Conservation (phyloP, 1,140 invertebrate genomes). For the Drosophila hydei region DNA sequence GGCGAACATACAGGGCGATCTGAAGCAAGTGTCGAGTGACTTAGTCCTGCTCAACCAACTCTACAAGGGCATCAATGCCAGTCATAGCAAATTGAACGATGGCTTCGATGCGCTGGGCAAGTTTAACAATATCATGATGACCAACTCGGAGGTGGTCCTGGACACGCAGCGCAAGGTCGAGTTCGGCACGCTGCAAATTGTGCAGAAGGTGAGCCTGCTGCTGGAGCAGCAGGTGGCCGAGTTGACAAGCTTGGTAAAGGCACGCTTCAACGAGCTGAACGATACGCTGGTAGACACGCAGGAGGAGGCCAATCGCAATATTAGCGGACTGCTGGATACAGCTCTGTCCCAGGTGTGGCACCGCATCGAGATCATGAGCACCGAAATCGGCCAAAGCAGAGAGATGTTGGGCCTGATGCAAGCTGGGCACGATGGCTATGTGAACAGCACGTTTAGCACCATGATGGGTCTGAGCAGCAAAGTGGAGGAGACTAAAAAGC, state of each 20-base stretch:
- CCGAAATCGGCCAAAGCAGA: conserved; percentile 91
- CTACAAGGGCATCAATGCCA: conserved; percentile 85
- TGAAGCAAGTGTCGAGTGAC: conserved; percentile 84
- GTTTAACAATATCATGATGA: conserved; percentile 91
- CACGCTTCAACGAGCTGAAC: conserved; percentile 89
- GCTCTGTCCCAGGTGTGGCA: conserved; percentile 94
- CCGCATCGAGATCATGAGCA: conserved; percentile 94
- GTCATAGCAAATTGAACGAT: conserved; percentile 85
- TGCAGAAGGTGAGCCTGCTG: conserved; percentile 90
- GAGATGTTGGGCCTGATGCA: conserved; percentile 90
- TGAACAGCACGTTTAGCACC: conserved; percentile 91
- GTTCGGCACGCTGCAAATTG: conserved; percentile 92
- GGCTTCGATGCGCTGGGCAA: conserved; percentile 87
- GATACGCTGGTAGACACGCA: conserved; percentile 90
- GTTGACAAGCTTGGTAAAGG: conserved; percentile 88
- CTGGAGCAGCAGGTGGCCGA: conserved; percentile 88
- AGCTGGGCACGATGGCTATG: conserved; percentile 91
- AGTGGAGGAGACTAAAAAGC: conserved; percentile 90
- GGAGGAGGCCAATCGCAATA: conserved; percentile 88
- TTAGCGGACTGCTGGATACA: conserved; percentile 91
- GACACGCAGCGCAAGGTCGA: conserved; percentile 93
- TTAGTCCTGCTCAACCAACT: conserved; percentile 69
- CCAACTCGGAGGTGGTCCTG: conserved; percentile 93
- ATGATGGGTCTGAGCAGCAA: conserved; percentile 93
- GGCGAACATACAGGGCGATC: conserved; percentile 58